Percentiles rank a stretch among this genome's conserved stretches.
Evolutionary conservation across 2,797 vertebrate species (phyloP).

Genomic region (Novumbra hubbsi): DNA sequence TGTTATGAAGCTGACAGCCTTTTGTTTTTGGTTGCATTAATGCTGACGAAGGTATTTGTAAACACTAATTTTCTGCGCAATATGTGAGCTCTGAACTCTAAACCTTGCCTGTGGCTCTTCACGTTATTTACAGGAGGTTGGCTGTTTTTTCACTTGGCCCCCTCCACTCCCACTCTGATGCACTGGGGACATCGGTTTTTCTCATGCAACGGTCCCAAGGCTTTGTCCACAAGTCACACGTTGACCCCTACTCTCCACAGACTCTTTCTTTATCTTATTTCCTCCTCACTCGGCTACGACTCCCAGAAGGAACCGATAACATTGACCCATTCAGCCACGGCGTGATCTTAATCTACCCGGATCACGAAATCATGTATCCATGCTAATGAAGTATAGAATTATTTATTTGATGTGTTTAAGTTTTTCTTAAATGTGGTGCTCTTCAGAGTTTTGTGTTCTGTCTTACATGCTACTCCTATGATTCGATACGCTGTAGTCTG

Average conservation of each 20-base stretch:
- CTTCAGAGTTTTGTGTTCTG: neutral
- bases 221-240: constrained; percentile 52
- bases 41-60: constrained; percentile 47
- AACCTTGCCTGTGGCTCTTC: constrained; percentile 33
- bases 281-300: constrained; percentile 24
- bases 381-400: constrained; percentile 17
- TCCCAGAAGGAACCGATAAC: constrained; percentile 36
- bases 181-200: constrained; percentile 29
- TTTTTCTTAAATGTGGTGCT: constrained; percentile 8
- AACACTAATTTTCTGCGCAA: constrained; percentile 55
- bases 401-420: constrained; percentile 37
- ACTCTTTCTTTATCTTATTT: constrained; percentile 23
- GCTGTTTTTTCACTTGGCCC: constrained; percentile 19
- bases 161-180: constrained; percentile 8
- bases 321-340: constrained; percentile 15
- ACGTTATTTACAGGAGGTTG: constrained; percentile 16
- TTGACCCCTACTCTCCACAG: constrained; percentile 56
- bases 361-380: constrained; percentile 12
- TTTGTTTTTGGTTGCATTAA: constrained; percentile 51
- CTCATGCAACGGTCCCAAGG: constrained; percentile 35
- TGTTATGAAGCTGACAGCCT: constrained; percentile 42
- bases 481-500: neutral
- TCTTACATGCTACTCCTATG: neutral
- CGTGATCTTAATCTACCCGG: constrained; percentile 29
- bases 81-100: constrained; percentile 42